Conservation (phyloP, 2,797 vertebrate species). For the Synaphobranchus kaupii region DNA sequence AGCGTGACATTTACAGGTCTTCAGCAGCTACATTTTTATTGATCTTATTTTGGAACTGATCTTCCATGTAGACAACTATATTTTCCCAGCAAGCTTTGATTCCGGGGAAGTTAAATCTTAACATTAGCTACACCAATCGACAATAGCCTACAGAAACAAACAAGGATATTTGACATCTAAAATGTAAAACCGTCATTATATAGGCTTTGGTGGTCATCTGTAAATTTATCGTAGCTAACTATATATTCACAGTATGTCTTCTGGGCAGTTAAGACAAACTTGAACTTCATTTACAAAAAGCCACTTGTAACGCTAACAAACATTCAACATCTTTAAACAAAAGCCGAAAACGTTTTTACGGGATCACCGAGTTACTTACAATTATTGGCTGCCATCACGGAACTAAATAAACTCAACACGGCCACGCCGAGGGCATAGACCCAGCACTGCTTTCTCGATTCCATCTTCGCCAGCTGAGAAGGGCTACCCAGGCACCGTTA, state of each 20-base stretch:
- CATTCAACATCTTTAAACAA: background rate
- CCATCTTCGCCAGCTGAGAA: constrained; percentile 58
- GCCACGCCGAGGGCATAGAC: constrained; percentile 50
- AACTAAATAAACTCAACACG: constrained; percentile 58
- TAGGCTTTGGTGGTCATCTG: background rate
- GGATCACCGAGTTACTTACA: constrained; percentile 63
- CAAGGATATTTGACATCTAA: background rate
- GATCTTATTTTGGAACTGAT: background rate
- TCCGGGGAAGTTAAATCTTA: background rate
- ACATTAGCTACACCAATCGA: background rate
- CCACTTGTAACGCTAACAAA: background rate
- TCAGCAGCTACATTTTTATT: background rate
- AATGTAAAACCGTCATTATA: background rate
- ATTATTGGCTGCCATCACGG: constrained; percentile 67
- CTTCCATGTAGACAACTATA: background rate
- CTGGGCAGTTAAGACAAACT: background rate
- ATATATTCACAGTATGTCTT: background rate
- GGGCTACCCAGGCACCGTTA: constrained; percentile 42
- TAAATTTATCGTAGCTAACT: background rate
- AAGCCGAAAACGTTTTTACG: background rate
- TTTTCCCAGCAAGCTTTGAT: background rate
- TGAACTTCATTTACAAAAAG: background rate
- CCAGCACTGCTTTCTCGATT: constrained; percentile 53
- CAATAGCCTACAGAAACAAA: background rate
- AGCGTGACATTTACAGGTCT: background rate